phyloP scores from a whole-genome alignment of 2,797 vertebrate species.

The Chelmon rostratus region DNA sequence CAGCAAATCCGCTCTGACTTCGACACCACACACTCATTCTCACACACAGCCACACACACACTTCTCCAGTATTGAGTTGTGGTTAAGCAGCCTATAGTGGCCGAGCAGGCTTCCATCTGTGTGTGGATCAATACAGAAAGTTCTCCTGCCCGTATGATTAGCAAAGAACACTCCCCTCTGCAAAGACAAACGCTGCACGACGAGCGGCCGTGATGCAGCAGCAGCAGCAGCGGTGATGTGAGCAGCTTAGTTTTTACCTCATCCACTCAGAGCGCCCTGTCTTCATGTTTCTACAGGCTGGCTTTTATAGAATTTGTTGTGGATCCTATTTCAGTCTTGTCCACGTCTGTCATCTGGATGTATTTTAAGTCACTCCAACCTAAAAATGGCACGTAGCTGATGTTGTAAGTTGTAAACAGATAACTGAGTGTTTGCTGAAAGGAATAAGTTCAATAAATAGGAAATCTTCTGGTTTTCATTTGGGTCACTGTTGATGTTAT shows the following conservation, averaged over 20 bases:
- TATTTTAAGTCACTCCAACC: not conserved
- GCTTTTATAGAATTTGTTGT: not conserved
- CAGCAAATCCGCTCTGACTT: slow-evolving; percentile 62
- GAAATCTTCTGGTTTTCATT: not conserved
- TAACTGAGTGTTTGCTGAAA: not conserved
- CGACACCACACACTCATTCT: slow-evolving; percentile 22
- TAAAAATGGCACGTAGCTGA: not conserved
- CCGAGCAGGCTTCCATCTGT: slow-evolving; percentile 72
- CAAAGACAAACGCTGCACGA: slow-evolving; percentile 32
- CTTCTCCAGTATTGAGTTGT: slow-evolving; percentile 76
- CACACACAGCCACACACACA: slow-evolving; percentile 30
- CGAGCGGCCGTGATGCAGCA: not conserved
- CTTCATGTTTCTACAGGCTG: not conserved
- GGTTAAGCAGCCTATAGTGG: slow-evolving; percentile 71
- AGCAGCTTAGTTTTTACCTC: not conserved
- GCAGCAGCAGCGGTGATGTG: not conserved
- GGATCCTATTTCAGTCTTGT: not conserved
- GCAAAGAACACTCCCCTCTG: slow-evolving; percentile 59
- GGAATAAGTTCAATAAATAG: not conserved
- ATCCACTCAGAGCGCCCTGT: not conserved
- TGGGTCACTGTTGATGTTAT: not conserved
- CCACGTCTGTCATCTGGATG: not conserved
- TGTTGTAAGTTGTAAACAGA: not conserved
- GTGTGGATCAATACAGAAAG: slow-evolving; percentile 73
- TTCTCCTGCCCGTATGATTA: slow-evolving; percentile 63